Conservation (phyloP, 2,113 vertebrate species). For the Sylvia atricapilla region DNA sequence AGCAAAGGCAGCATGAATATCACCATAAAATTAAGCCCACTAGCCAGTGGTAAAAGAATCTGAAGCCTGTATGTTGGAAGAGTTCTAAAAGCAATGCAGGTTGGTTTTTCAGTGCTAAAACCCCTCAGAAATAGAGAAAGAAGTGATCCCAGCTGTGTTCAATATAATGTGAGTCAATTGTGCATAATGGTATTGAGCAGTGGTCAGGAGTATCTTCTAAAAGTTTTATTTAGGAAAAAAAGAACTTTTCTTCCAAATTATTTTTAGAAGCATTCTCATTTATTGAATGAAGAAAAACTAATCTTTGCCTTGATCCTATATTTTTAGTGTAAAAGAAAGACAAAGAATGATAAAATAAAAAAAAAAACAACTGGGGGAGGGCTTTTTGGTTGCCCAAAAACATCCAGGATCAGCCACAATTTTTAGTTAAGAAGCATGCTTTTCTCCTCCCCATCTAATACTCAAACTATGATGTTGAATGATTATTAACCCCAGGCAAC, state of each 20-base stretch:
- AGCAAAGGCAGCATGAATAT: constrained; percentile 12
- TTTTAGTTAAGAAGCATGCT: background rate
- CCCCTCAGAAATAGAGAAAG: background rate
- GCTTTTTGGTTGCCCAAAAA: background rate
- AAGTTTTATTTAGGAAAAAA: background rate
- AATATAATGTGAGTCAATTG: background rate
- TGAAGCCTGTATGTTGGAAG: background rate
- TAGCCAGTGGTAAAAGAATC: background rate
- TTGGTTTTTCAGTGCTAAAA: constrained; percentile 18
- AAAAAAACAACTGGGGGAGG: background rate
- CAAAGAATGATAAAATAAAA: background rate
- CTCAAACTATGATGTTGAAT: background rate
- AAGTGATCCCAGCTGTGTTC: background rate
- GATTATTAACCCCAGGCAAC: background rate
- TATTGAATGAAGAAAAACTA: background rate
- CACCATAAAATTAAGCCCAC: background rate
- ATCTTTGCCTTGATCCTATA: background rate
- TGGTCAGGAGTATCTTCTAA: background rate
- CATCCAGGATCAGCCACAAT: background rate
- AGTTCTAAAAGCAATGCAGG: constrained; percentile 8
- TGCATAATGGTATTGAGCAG: background rate
- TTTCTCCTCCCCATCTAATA: background rate
- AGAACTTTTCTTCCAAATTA: background rate
- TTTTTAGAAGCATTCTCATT: background rate
- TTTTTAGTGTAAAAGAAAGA: background rate